A percentile compares a stretch with the other conserved stretches of the same genome.
Conservation (phyloP, 2,797 vertebrate genomes). For the Esox lucius region DNA sequence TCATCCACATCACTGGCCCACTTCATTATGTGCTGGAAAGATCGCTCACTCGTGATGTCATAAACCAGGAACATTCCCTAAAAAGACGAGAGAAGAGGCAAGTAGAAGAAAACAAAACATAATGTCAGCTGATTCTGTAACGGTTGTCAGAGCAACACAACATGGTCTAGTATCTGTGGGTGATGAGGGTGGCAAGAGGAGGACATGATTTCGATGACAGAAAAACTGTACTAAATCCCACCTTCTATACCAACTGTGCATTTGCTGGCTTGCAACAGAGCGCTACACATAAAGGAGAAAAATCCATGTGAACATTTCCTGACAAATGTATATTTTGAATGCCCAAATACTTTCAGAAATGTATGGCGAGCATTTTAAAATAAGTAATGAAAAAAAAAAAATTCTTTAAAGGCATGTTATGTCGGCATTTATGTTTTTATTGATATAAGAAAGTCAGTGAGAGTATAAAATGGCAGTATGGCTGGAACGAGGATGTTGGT, state of each 20-base stretch:
- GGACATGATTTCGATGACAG: not conserved
- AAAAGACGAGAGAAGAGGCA: slow-evolving; percentile 3
- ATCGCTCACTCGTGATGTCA: slow-evolving; percentile 94
- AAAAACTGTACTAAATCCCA: not conserved
- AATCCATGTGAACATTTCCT: too few relatives aligned
- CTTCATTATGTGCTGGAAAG: slow-evolving; percentile 98
- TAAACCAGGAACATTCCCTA: slow-evolving; percentile 92
- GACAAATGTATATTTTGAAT: too few relatives aligned
- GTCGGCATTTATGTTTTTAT: too few relatives aligned
- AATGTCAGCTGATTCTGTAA: not conserved
- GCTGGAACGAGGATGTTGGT: too few relatives aligned
- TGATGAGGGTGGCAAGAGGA: not conserved
- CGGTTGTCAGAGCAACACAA: slow-evolving; percentile 1
- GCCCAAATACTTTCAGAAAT: too few relatives aligned
- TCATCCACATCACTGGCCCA: slow-evolving; percentile 98
- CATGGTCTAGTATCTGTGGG: not conserved
- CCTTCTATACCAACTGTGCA: not conserved
- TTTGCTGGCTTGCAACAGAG: not conserved
- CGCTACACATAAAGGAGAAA: not conserved
- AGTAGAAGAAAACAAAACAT: not conserved
- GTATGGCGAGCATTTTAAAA: too few relatives aligned
- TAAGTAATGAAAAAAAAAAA: too few relatives aligned
- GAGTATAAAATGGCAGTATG: too few relatives aligned
- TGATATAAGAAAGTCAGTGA: too few relatives aligned
- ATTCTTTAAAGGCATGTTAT: too few relatives aligned